Base-by-base conservation (phyloP, 2,113 vertebrate genomes). In the Oncorhynchus nerka region DNA sequence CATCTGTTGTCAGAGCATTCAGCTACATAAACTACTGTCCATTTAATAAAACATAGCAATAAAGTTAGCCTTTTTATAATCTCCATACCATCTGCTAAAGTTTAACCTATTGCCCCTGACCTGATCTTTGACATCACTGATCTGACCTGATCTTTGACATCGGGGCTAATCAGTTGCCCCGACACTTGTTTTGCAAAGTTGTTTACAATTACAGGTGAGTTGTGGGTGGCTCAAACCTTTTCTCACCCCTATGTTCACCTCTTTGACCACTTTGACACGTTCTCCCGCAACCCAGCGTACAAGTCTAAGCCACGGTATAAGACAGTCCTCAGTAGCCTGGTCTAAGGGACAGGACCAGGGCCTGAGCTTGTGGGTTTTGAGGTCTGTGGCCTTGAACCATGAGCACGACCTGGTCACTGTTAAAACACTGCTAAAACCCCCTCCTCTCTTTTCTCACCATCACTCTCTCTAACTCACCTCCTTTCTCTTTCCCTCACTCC, bases 401-500 rank as follows among this genome's bases (percentile, higher is more conserved):
- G 26, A 66, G 64, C 12, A n/a, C 3, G 64, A 66, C 22, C 9
- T 12, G 64, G n/a, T 24, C n/a, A 9, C n/a, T n/a, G n/a, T 13
- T 13, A 30, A 13, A 30, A 66, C 64, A 30, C 59, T 22, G 9
- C 5, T 26, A 28, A 3, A 22, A n/a, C 4, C 61, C 61, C 64
- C 26, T 13, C 6, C 3, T 4, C 24, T 45, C 16, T 34, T n/a
- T 20, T n/a, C 65, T 19, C 65, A 1, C 67, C 32, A 15, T 15
- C 19, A 59, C 30, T 22, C 57, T 15, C 30, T 4, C 32, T 24
- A 39, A 45, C 61, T 34, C 22, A 39, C 22, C 39, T 24, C 34
- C 67, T 70, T n/a, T 34, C 19, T 78, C 32, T 32, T 16, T 73
- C 51, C 24, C 45, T 78, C 51, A 22, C 65, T 55, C 22, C 45